Evolutionary conservation across 2,888 invertebrate genomes (phyloP), one percentile per base, ranked within the genome.

Genomic region (Chesias legatella): DNA sequence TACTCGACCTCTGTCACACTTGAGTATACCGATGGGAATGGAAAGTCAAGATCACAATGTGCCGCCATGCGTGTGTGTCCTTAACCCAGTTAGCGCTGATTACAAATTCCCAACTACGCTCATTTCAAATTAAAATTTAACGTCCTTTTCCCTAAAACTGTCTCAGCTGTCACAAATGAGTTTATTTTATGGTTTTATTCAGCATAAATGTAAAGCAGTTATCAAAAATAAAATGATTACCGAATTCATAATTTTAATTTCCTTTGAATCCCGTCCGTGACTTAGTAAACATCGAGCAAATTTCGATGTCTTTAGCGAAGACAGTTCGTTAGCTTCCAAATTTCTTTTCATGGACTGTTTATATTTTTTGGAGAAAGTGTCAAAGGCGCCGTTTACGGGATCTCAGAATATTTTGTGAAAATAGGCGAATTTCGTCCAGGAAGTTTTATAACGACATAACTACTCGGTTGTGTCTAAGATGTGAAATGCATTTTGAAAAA

Each of bases 261-360:
- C 26, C 43, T 48, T 43, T 34, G 43, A 48, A 45, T 17, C 24
- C 27, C 37, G 30, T 26, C 27, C 41, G 38, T 33, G 47, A 32
- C 28, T 31, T 24, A 24, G 51, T 38, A 45, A 45, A 54, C 51
- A 49, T 38, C 43, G 38, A 43, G 35, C 26, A 47, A 47, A 47
- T 47, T 47, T 48, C 43, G 53, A 51, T 47, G 43, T 49, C 40
- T 45, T 51, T 39, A 51, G 43, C 41, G 44, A 26, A 43, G 44
- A 43, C 54, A 46, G 40, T 55, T 55, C 54, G 52, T 55, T 55
- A 55, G 22, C 38, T 51, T 22, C 32, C 7, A 22, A 43, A 43
- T 27, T 27, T 31, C 25, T 10, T 39, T 42, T 40, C 20, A 17
- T 25, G 20, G 11, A 23, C 20, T 40, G 43, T 36, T 41, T 41